Base-by-base conservation (phyloP, 2,888 invertebrate species). In the Pyrochroa serraticornis region DNA sequence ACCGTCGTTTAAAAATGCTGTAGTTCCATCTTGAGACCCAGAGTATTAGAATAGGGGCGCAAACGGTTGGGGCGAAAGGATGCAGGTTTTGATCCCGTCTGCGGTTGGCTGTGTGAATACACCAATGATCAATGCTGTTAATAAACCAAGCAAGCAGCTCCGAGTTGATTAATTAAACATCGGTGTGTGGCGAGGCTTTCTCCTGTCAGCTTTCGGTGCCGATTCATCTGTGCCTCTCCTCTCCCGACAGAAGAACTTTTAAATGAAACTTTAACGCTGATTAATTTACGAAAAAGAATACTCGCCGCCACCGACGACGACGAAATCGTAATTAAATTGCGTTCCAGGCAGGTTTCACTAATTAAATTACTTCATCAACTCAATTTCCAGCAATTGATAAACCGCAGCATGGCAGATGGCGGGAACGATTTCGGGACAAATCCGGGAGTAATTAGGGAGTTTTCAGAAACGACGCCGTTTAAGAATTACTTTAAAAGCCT, bases 161-260 rank as follows among this genome's bases (percentile, higher is more conserved):
- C 67, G 77, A 78, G 75, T 77, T 79, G 78, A 79, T 78, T 79
- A 79, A 79, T 79, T 79, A 79, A 77, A 77, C 77, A 77, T 76
- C 76, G 75, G 75, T 77, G 77, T 76, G 73, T 74, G 73, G 73
- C 71, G 72, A 67, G 68, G 73, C 75, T 73, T 75, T 72, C 73
- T 72, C 71, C 67, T 68, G 62, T 64, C 64, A 53, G 66, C 58
- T 62, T 60, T 56, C 55, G 58, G 38, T 65, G 49, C 22, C 49
- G 52, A 57, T 58, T 63, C 66, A 59, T 55, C 47, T 53, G 54
- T 55, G 54, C 62, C 58, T 62, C 54, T 34, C 50, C 50, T 42
- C 46, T 48, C 44, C 47, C 22, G 53, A 58, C 53, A 58, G 52
- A 48, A 33, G 48, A 58, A 58, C 52, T 58, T 52, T 52, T 47